Evolutionary conservation across 2,888 invertebrate species (phyloP), one percentile per base, ranked within the genome.

Genomic region (Cremastinae sp.): DNA sequence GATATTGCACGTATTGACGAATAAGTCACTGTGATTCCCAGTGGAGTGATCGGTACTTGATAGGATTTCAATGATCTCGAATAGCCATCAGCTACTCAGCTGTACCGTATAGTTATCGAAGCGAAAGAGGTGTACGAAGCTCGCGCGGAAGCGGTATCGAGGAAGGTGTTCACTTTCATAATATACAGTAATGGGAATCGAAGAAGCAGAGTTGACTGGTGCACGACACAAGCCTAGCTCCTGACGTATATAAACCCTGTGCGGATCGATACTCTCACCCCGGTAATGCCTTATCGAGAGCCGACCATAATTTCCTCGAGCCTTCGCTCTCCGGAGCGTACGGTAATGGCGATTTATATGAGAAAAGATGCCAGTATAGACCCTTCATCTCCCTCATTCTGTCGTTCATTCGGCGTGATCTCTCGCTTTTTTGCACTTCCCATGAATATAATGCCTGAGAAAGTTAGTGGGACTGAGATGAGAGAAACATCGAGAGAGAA

Each of bases 281-380:
- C 65, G 61, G 35, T 68, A 66, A 59, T 73, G 65, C 55, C 76
- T 77, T 70, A 73, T 77, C 73, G 61, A 69, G 73, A 43, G 59
- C 65, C 76, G 5, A 49, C 73, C 73, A 65, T 73, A 73, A 77
- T 77, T 77, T 77, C 49, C 69, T 56, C 61, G 35, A 65, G 69
- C 62, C 66, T 55, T 68, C n/a, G n/a, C 66, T 68, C 61, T 73
- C 59, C n/a, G 37, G 65, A 51, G 72, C 75, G 62, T 72, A 64
- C 71, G 58, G 37, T 64, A 59, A 64, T 72, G 68, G 72, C 68
- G 68, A 76, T 76, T 72, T 76, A 72, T 72, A 69, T 51, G 59
- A 69, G 72, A 76, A 68, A 64, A 72, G 58, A 68, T 51, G 51
- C 64, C 68, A 53, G 45, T 68, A 59, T 41, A 49, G 58, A 58